Evolutionary conservation across 2,888 invertebrate species (phyloP), one percentile per base, ranked within the genome.

Genomic region (Coecobrya sp.): DNA sequence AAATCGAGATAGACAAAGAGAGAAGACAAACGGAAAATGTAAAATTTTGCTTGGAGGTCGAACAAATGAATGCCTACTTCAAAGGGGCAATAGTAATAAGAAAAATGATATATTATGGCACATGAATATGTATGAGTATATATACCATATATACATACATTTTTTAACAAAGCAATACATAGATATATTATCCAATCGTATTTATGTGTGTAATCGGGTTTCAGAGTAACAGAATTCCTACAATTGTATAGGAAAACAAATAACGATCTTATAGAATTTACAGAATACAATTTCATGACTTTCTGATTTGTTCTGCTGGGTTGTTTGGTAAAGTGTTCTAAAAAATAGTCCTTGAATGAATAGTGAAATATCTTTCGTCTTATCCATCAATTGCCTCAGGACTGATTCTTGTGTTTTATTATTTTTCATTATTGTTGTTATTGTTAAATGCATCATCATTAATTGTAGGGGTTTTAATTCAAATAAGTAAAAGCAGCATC

Each of bases 31-130:
- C 52, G 55, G 87, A 86, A 76, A 27, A 86, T 52, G 59, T 79
- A 87, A 36, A 45, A 87, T 59, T 70, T 68, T 86, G 86, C 86
- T 87, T 62, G 42, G 79, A 87, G 87, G 79, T 87, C 65, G 62
- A 79, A 79, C 19, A 25, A 36, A 86, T 68, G 70, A 59, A 27
- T 81, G 59, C 55, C 59, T 81, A 81, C 81, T 81, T 86, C 84
- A 84, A 62, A 84, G 65, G n/a, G 65, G 84, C 65, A 62, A 62
- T 65, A 45, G n/a, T 65, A 49, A 76, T 70, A 70, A 70, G 0
- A 70, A 70, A 36, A 70, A 76, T 25, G 45, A 30, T 81, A 49
- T 30, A 27, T 52, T 81, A 59, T n/a, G n/a, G n/a, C 30, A 22
- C 55, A 81, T 81, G 27, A 52, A 81, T 52, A 79, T 79, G 79